These are phyloP conservation scores for Choristoneura rosaceana DNA, from an alignment of 2,888 invertebrate genomes.

Conservation along the genomic window DNA sequence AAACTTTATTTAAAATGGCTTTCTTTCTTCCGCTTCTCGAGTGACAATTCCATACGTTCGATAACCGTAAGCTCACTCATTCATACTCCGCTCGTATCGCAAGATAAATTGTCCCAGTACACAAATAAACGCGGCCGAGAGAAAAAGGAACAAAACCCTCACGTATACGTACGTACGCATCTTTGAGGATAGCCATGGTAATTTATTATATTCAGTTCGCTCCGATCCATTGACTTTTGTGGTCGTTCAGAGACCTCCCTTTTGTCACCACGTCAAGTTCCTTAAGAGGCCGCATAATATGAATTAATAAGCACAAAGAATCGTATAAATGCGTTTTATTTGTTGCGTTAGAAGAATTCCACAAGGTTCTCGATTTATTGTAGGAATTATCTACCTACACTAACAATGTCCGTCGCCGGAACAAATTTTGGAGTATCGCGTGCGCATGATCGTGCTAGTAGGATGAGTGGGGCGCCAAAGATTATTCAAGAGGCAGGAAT, in stretches of 20 bases:
- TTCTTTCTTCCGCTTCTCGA: constrained; percentile 46
- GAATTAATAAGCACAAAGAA: constrained; percentile 85
- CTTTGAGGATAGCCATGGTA: constrained; percentile 72
- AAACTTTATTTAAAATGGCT: constrained; percentile 37
- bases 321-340: constrained; percentile 79
- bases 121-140: constrained; percentile 76
- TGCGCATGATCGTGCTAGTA: constrained; percentile 66
- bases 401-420: constrained; percentile 66
- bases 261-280: constrained; percentile 78
- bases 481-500: constrained; percentile 35
- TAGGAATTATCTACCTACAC: constrained; percentile 54
- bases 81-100: constrained; percentile 75
- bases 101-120: constrained; percentile 81
- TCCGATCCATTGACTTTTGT: constrained; percentile 81
- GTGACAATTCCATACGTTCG: constrained; percentile 65
- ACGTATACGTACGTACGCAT: constrained; percentile 63
- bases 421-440: constrained; percentile 79
- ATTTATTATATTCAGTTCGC: constrained; percentile 82
- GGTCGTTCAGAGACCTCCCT: constrained; percentile 71
- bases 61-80: constrained; percentile 76
- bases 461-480: constrained; percentile 57
- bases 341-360: constrained; percentile 71
- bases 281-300: constrained; percentile 84
- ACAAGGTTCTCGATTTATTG: constrained; percentile 64
- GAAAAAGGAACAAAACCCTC: constrained; percentile 70